These are phyloP conservation scores for Rousettus leschenaultii DNA, from an alignment of 2,113 vertebrate species.

Conservation along the genomic window DNA sequence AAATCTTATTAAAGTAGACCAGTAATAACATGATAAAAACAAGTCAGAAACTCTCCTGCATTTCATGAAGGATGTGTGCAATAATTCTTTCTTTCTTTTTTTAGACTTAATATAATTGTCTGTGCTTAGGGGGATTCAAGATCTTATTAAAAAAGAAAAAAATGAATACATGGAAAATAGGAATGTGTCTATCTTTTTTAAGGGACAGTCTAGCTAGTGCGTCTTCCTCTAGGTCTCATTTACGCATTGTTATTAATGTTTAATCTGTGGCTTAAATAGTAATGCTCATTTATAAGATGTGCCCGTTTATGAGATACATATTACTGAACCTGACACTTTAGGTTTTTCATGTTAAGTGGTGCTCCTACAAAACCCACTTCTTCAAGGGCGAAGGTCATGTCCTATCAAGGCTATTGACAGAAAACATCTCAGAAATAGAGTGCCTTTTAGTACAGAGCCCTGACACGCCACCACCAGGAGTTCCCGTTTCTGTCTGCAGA, in stretches of 20 bases:
- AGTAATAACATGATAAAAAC: neutral
- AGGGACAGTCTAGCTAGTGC: neutral
- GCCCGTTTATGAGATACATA: neutral
- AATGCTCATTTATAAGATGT: slow-evolving; percentile 10
- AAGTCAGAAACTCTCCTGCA: neutral
- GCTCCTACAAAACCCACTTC: neutral
- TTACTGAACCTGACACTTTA: neutral
- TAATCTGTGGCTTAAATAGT: neutral
- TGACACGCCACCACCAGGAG: neutral
- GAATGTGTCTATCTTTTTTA: neutral
- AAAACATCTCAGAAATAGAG: neutral
- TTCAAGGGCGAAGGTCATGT: neutral
- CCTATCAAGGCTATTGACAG: neutral
- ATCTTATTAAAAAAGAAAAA: slow-evolving; percentile 27
- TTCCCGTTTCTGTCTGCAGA: neutral
- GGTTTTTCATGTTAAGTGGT: neutral
- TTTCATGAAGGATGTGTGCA: neutral
- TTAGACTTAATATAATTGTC: slow-evolving; percentile 14
- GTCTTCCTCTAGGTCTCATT: neutral
- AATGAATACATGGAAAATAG: neutral
- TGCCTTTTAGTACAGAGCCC: neutral
- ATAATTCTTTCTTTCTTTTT: neutral
- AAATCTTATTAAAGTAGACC: slow-evolving; percentile 11
- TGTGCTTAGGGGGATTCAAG: slow-evolving; percentile 10
- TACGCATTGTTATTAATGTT: neutral